Evolutionary conservation across 1,140 invertebrate genomes (phyloP).

Genomic region (Ctenoplectra terminalis): DNA sequence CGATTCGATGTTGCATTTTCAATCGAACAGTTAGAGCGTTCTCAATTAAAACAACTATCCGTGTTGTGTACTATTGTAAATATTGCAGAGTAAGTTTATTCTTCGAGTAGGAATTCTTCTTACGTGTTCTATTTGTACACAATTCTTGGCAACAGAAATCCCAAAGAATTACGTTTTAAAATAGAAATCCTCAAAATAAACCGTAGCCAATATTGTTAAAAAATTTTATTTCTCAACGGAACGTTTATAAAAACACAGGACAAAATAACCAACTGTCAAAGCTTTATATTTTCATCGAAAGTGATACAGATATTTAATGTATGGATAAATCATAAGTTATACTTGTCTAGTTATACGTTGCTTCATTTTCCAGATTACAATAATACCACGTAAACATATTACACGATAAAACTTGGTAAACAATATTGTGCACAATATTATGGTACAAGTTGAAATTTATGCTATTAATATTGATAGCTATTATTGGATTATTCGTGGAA

Average conservation of each 20-base stretch:
- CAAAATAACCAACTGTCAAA: no score
- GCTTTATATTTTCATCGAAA: no score
- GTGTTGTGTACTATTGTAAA: slow-evolving; percentile 5
- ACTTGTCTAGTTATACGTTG: no score
- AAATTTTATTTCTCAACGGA: no score
- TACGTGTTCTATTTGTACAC: slow-evolving; percentile 22
- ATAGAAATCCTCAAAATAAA: not conserved
- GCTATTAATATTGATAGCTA: not conserved
- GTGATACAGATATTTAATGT: no score
- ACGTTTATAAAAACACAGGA: no score
- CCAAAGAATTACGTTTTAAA: not conserved
- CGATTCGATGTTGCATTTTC: not conserved
- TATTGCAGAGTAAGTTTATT: not conserved
- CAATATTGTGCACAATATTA: not conserved
- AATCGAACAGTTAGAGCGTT: not conserved
- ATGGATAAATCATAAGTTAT: not conserved
- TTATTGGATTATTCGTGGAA: not conserved
- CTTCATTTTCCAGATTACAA: not conserved
- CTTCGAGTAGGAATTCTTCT: not conserved
- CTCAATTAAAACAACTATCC: not conserved
- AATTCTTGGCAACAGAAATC: not conserved
- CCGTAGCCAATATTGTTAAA: no score
- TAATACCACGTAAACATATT: not conserved
- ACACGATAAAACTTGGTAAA: not conserved
- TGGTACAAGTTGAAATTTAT: not conserved